phyloP scores from a whole-genome alignment of 2,797 vertebrate species.

The Toxotes lorentzi region DNA sequence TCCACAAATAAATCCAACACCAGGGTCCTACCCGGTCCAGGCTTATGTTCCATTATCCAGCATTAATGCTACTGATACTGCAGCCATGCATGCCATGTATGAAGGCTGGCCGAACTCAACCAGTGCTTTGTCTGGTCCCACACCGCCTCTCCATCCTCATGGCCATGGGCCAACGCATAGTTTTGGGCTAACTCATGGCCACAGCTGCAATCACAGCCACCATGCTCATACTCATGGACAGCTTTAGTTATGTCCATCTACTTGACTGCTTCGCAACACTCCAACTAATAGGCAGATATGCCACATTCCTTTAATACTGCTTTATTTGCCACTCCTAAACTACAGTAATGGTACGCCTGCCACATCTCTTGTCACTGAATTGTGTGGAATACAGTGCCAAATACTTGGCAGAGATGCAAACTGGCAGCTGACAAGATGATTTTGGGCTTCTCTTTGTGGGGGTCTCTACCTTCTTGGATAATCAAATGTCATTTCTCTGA shows the following conservation, averaged over 20 bases:
- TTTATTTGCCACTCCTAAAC: not conserved
- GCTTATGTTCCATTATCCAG: conserved; percentile 70
- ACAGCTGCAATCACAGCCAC: conserved; percentile 58
- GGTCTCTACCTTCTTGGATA: not conserved
- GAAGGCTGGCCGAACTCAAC: conserved; percentile 71
- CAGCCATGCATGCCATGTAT: not conserved
- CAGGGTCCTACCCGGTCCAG: conserved; percentile 81
- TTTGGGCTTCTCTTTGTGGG: not conserved
- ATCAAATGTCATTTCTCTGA: not conserved
- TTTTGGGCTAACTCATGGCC: conserved; percentile 40
- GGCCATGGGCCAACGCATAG: conserved; percentile 28
- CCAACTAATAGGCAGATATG: not conserved
- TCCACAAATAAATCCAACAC: conserved; percentile 73
- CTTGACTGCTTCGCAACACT: not conserved
- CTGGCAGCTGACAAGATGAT: not conserved
- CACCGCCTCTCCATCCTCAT: conserved; percentile 16
- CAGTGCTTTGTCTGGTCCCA: conserved; percentile 5
- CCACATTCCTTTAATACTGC: not conserved
- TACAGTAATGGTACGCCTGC: not conserved
- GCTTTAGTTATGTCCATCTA: conserved; percentile 14
- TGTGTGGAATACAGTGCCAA: not conserved
- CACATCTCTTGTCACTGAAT: not conserved
- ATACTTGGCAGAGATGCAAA: not conserved
- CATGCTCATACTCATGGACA: conserved; percentile 33
- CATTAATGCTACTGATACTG: conserved; percentile 7